Percentiles rank a stretch among this genome's conserved stretches.
Conservation (phyloP, 2,113 vertebrate species). For the Cranoglanis bouderius region DNA sequence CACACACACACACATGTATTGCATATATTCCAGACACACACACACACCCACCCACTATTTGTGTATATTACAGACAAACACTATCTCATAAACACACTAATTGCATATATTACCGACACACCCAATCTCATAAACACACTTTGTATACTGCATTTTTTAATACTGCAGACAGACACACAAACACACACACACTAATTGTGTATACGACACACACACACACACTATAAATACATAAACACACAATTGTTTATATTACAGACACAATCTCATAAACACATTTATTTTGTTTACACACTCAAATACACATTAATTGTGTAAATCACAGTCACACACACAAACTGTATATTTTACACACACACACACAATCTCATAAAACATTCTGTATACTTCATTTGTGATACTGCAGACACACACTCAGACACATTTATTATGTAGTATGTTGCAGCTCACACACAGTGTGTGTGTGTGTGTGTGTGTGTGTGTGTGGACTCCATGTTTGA, state of each 20-base stretch:
- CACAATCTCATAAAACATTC: neutral
- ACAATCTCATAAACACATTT: neutral
- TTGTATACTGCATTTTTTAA: neutral
- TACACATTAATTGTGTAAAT: neutral
- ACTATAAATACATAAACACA: neutral
- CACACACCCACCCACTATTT: neutral
- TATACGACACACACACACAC: neutral
- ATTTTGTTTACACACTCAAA: neutral
- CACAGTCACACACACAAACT: neutral
- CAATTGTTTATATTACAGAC: neutral
- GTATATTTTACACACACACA: neutral
- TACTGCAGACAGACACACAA: neutral
- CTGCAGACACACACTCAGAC: no score
- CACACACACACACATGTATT: neutral
- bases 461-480: conserved; percentile 11
- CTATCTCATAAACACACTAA: neutral
- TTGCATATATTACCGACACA: neutral
- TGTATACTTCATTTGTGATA: neutral
- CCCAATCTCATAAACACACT: neutral
- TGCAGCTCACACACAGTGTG: neutral
- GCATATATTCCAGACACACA: neutral
- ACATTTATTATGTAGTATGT: neutral
- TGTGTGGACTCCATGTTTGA: conserved; percentile 55
- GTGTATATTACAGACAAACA: neutral
- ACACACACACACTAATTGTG: neutral